Conservation (phyloP, 1,140 invertebrate genomes). For the Atta colombica region DNA sequence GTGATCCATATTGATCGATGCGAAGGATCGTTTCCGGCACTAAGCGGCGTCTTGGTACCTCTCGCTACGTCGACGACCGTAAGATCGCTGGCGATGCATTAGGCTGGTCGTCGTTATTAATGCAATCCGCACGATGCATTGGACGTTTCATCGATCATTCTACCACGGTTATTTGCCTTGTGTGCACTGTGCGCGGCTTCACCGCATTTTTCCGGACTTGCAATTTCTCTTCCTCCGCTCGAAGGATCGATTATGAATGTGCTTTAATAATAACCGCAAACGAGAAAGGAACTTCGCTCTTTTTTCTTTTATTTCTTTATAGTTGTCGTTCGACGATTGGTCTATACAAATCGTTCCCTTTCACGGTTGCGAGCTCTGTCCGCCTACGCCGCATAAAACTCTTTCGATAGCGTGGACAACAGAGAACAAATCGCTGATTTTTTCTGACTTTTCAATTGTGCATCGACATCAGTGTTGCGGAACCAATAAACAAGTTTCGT, state of each 20-base stretch:
- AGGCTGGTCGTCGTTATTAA: slow-evolving; percentile 64
- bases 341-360: slow-evolving; percentile 24
- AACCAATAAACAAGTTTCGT: slow-evolving; percentile 19
- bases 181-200: not conserved
- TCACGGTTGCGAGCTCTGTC: not conserved
- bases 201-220: slow-evolving; percentile 42
- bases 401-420: not conserved
- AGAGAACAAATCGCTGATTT: not conserved
- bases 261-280: slow-evolving; percentile 4
- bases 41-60: slow-evolving; percentile 45
- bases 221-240: slow-evolving; percentile 24
- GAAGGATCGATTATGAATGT: not conserved
- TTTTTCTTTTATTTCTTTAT: not conserved
- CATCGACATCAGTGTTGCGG: slow-evolving; percentile 5
- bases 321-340: not conserved
- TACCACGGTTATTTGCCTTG: slow-evolving; percentile 33
- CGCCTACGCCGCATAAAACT: not conserved
- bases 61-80: slow-evolving; percentile 48
- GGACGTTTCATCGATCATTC: slow-evolving; percentile 71
- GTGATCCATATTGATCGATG: slow-evolving; percentile 44
- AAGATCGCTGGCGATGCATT: slow-evolving; percentile 67
- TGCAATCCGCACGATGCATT: slow-evolving; percentile 64
- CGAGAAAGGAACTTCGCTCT: not conserved
- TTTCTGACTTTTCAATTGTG: slow-evolving; percentile 31
- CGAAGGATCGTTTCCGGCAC: not conserved